phyloP scores from a whole-genome alignment of 2,797 vertebrate genomes.

The Gephyroberyx darwinii region DNA sequence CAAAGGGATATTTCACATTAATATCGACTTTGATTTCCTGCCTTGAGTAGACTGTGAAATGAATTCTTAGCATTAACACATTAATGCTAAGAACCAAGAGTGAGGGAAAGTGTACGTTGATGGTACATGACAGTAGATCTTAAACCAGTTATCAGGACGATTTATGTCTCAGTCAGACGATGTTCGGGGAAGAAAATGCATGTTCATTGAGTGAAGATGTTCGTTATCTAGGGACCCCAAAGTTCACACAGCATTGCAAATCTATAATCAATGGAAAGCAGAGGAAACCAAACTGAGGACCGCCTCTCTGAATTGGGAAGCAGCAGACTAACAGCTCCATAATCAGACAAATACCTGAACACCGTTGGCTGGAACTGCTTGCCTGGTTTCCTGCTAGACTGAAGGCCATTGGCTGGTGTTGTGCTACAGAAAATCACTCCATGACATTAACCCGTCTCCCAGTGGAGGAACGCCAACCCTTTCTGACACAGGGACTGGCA shows the following conservation, averaged over 20 bases:
- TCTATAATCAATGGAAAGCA: constrained; percentile 34
- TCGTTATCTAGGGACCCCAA: neutral
- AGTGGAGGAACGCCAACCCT: neutral
- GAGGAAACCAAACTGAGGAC: constrained; percentile 19
- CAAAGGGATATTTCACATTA: too few species aligned
- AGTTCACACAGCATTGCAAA: neutral
- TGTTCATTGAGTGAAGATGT: neutral
- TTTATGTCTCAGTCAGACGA: neutral
- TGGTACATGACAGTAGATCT: neutral
- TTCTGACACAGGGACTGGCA: neutral
- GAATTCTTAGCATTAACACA: neutral
- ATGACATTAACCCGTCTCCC: neutral
- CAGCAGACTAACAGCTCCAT: too few species aligned
- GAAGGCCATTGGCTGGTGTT: neutral
- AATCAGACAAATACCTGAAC: too few species aligned
- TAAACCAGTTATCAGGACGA: neutral
- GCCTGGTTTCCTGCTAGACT: neutral
- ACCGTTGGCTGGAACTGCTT: neutral
- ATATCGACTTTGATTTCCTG: neutral
- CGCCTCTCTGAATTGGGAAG: constrained; percentile 5
- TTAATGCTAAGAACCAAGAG: too few species aligned
- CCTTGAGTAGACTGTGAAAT: neutral
- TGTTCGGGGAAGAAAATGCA: neutral
- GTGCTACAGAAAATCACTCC: neutral
- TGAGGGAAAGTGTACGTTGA: neutral